Evolutionary conservation across 64 coral and sea anemone species (phyloP), one percentile per base, ranked within the genome.

Genomic region (Astreopora myriophthalma): DNA sequence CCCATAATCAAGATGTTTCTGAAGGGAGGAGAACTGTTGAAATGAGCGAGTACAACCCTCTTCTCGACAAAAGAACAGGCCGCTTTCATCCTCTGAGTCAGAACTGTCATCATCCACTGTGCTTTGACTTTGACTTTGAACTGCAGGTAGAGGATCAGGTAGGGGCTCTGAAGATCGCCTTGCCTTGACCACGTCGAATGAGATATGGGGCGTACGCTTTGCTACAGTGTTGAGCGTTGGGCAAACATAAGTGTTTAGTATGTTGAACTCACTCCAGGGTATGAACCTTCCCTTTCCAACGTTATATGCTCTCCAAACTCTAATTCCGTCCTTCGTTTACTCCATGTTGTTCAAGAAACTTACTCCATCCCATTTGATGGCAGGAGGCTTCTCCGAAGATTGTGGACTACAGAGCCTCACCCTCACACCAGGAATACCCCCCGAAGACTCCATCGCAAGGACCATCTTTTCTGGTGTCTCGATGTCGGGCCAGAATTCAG

Each of bases 271-370:
- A 73, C 34, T 78, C 29, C 27, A 78, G 35, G 71, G 39, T 40
- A 89, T 30, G 32, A 67, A 22, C 36, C 39, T 89, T 40, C 70
- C 86, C 29, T 36, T 27, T 6, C 86, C 86, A 28, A 88, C 72
- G 10, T 51, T 55, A 60, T 88, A 57, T 33, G 69, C 69, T 75
- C 39, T 88, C 69, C 86, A 88, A 75, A 74, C 70, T 49, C 70
- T 70, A n/a, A 88, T 88, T 55, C 70, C 86, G 2, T 62, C 39
- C 13, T 73, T 88, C 32, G 25, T 55, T 48, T 74, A 74, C 29
- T 61, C 58, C 10, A 88, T 55, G 52, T 88, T 75, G 70, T 88
- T 88, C 17, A 88, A 20, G 31, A 88, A 60, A 75, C 86, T 88
- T 22, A 88, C 72, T 37, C 86, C 86, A 33, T 73, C 84, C 61